phyloP scores from a whole-genome alignment of 2,888 invertebrate species.

The Oeneis ivallda region DNA sequence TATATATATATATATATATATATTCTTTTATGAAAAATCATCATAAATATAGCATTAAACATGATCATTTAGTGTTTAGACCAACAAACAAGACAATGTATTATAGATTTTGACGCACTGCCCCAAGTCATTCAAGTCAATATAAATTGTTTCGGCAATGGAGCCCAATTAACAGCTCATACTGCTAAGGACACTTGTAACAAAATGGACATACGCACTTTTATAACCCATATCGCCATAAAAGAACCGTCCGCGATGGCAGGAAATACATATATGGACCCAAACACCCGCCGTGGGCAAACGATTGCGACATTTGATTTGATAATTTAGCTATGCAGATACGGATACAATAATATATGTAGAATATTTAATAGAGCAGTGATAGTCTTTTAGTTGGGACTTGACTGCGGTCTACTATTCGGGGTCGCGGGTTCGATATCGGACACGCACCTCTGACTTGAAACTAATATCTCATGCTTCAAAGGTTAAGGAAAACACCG shows the following conservation, averaged over 20 bases:
- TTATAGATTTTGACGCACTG: conserved; percentile 4
- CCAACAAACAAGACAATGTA: background rate
- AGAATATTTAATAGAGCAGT: no score
- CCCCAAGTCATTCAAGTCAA: conserved; percentile 14
- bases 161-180: conserved; percentile 23
- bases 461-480: no score
- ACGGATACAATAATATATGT: no score
- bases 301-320: background rate
- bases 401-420: no score
- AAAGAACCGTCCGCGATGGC: background rate
- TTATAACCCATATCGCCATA: background rate
- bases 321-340: background rate
- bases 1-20: no score
- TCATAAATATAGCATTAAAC: no score
- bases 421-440: no score
- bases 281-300: background rate
- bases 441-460: no score
- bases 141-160: conserved; percentile 28
- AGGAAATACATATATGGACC: background rate
- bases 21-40: no score
- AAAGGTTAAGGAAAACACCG: no score
- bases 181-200: conserved; percentile 14
- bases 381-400: no score
- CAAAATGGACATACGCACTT: background rate
- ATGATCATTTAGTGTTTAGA: no score